phyloP scores from a whole-genome alignment of 2,888 invertebrate species.

The Cryptus armator region DNA sequence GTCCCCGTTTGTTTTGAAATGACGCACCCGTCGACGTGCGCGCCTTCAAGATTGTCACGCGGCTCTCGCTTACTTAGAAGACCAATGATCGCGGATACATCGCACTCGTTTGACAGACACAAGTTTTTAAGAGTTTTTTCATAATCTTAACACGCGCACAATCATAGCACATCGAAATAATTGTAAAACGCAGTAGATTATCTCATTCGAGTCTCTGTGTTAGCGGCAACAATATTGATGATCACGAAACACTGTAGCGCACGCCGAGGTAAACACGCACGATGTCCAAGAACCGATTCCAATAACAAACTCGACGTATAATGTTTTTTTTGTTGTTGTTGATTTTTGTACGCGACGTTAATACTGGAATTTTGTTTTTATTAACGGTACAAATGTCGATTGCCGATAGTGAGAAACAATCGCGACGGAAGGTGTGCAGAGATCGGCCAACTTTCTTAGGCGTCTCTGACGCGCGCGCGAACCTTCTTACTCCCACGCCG shows the following conservation, averaged over 20 bases:
- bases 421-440: slow-evolving; percentile 11
- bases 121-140: neutral
- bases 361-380: neutral
- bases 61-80: neutral
- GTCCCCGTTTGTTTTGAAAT: slow-evolving; percentile 61
- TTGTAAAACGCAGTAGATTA: neutral
- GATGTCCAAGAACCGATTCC: neutral
- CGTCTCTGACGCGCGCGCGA: slow-evolving; percentile 76
- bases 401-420: slow-evolving; percentile 1
- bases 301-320: neutral
- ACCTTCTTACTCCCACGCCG: slow-evolving; percentile 82
- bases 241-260: neutral
- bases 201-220: neutral
- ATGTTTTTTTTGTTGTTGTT: neutral
- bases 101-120: neutral
- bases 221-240: neutral
- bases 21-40: slow-evolving; percentile 40
- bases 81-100: neutral
- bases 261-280: neutral
- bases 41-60: slow-evolving; percentile 42
- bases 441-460: slow-evolving; percentile 66
- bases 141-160: neutral
- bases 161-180: neutral
- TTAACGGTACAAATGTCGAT: slow-evolving; percentile 5
- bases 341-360: neutral